phyloP scores from a whole-genome alignment of 2,797 vertebrate species.

The Dendrocincla fuliginosa region DNA sequence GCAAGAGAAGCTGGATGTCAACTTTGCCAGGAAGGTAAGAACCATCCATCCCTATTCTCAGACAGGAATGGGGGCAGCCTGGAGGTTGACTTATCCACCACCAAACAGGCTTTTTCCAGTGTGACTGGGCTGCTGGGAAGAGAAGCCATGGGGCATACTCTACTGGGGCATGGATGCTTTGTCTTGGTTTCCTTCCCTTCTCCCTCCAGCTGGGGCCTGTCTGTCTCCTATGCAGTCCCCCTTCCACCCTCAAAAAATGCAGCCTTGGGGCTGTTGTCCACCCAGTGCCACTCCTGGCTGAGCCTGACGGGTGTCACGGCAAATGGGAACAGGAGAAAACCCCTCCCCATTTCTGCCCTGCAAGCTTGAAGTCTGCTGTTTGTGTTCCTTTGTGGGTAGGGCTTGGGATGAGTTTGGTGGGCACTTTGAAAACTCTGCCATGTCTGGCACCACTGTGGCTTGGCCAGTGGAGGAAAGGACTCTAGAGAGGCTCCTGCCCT shows the following conservation, averaged over 20 bases:
- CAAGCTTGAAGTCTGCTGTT: not conserved
- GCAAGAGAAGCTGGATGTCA: not conserved
- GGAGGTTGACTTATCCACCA: not conserved
- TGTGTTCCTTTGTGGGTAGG: not conserved
- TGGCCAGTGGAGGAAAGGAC: not conserved
- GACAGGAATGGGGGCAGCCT: accelerated
- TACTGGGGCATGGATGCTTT: not conserved
- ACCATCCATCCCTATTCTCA: not conserved
- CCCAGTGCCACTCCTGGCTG: not conserved
- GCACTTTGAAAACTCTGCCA: not conserved
- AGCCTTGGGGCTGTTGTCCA: too few relatives aligned
- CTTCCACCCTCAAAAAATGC: not conserved
- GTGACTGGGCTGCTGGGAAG: not conserved
- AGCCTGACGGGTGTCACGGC: accelerated
- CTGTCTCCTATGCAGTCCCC: not conserved
- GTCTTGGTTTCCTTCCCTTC: not conserved
- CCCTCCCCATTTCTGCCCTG: not conserved
- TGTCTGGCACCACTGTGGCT: not conserved
- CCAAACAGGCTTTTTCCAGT: not conserved
- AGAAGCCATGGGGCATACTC: not conserved
- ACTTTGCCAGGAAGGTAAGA: constrained; percentile 12
- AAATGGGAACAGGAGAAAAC: accelerated
- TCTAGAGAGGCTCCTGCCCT: not conserved
- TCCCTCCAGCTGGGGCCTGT: not conserved
- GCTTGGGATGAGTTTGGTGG: not conserved